Base-by-base conservation (phyloP, 92 coral and sea anemone genomes). In the Epizoanthus stellaris region DNA sequence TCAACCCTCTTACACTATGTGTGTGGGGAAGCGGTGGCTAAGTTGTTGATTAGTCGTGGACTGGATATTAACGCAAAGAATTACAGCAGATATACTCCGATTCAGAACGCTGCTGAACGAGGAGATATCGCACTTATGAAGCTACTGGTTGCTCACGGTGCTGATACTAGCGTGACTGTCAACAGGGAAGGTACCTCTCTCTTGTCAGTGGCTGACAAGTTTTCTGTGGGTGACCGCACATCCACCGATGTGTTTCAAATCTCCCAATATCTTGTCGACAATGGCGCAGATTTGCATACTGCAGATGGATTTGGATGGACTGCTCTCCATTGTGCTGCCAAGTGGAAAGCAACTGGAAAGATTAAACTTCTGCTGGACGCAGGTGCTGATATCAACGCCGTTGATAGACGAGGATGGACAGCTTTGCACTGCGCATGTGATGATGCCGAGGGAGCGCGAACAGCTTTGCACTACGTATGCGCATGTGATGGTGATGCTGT, bases 281-380 rank as follows among this genome's bases (percentile, higher is more conserved):
- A 58, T 17, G 63, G 63, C 5, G 70, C 70, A 65, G 23, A 65
- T 65, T 30, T 65, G 70, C 19, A 65, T 12, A 38, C 70, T 65
- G 70, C 70, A 5, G 10, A 65, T 38, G 40, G 11, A 65, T 65
- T 19, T 38, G 70, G 70, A 30, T 19, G 70, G 70, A 65, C 70
- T 19, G 70, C 70, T 19, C 70, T 65, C 34, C 70, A 65, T 38
- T 65, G 19, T 65, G 70, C 70, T 5, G 70, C 34, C 12, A 65
- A 13, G 70, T 65, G 70, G 70, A 65, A 38, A 65, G 40, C 70
- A 38, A 65, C 40, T 38, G 70, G 70, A 38, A 65, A 65, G 70
- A 65, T 65, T 38, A 21, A 19, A 8, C 70, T 8, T 30, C 70
- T 65, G 70, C 70, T 65, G 40, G 40, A 8, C 34, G 70, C 70